Evolutionary conservation across 2,797 vertebrate species (phyloP), one percentile per base, ranked within the genome.

Genomic region (Macroramphosus scolopax): DNA sequence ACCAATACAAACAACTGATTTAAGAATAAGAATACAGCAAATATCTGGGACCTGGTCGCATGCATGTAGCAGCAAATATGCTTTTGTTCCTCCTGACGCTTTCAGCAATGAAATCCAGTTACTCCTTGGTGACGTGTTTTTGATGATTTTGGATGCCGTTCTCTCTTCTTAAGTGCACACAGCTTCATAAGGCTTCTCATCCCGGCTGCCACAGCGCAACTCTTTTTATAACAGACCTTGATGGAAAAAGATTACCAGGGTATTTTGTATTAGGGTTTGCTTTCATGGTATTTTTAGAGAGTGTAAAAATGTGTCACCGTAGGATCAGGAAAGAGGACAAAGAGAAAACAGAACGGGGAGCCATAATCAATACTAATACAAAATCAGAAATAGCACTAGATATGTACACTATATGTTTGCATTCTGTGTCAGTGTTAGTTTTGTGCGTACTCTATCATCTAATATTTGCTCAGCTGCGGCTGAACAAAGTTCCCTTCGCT

Each of bases 211-310:
- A 69, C 36, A 14, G 29, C 22, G 28, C 24, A 55, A 26, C 7
- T 51, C 8, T 28, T 44, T 41, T 57, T 32, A 22, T 24, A 28
- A 26, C 17, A 22, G 24, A 36, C 37, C 24, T 3, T n/a, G 44
- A 51, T 59, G 57, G 25, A 68, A 32, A 28, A n/a, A 22, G 25
- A 30, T 18, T 49, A 16, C 46, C 29, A 30, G 48, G n/a, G 24
- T 55, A 42, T 63, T 62, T 68, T 39, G 48, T 13, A 30, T 49
- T 20, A 5, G 38, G 4, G 13, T 47, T 42, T 45, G 39, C 63
- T 58, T 66, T 66, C 7, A 49, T 54, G 56, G 13, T 52, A 79
- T 73, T 78, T 71, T 63, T 68, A 66, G 1, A 14, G 8, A 20
- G 16, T 5, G 14, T 58, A 29, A 61, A 66, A 56, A n/a, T 50